phyloP scores from a whole-genome alignment of 2,888 invertebrate genomes.

The Scaptomyza reducta region DNA sequence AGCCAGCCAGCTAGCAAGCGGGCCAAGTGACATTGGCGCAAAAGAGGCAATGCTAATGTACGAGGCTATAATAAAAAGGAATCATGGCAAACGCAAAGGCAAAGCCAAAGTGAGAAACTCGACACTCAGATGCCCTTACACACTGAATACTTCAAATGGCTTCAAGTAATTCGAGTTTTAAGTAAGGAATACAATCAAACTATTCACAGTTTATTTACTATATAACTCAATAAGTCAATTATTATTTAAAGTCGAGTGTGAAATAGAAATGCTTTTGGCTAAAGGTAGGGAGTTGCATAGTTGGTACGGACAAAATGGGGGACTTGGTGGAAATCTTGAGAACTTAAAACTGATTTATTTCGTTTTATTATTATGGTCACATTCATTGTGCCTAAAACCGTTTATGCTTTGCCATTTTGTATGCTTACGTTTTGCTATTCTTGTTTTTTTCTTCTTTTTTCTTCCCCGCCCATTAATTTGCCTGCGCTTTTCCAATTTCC shows the following conservation, averaged over 20 bases:
- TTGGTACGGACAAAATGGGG: background rate
- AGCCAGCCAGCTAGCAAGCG: background rate
- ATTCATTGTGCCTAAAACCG: slow-evolving; percentile 1
- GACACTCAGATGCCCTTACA: slow-evolving; percentile 29
- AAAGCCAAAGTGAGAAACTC: slow-evolving; percentile 1
- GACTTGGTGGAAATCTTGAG: slow-evolving; percentile 10
- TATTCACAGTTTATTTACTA: background rate
- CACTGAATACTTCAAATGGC: background rate
- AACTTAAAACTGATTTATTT: slow-evolving; percentile 70
- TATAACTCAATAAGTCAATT: background rate
- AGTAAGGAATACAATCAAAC: background rate
- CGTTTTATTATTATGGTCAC: slow-evolving; percentile 47
- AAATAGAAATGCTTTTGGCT: background rate
- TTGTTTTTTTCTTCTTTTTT: slow-evolving; percentile 18
- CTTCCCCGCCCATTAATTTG: slow-evolving; percentile 50
- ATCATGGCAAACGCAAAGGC: background rate
- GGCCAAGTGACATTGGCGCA: slow-evolving; percentile 64
- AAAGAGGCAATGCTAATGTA: slow-evolving; percentile 56
- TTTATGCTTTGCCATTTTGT: background rate
- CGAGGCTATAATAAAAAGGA: slow-evolving; percentile 36
- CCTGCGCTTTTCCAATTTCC: slow-evolving; percentile 48
- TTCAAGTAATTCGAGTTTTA: too few species aligned
- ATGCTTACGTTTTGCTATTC: slow-evolving; percentile 8
- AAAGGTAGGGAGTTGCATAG: background rate
- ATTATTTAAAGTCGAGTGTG: background rate